These are phyloP conservation scores for Pteropus alecto DNA, from an alignment of 2,113 vertebrate species.

Conservation along the genomic window DNA sequence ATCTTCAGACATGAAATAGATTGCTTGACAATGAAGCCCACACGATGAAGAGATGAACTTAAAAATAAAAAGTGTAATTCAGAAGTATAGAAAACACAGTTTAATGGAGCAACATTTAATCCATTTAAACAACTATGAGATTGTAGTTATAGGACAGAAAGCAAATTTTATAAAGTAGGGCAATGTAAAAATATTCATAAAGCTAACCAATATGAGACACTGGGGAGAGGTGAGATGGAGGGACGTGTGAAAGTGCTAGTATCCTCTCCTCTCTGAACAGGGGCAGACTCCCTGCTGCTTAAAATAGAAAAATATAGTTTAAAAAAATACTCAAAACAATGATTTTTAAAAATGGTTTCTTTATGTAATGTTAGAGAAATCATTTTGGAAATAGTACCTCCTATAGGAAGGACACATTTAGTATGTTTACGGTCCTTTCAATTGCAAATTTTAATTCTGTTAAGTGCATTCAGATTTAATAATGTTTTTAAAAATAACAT, in stretches of 20 bases:
- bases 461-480: background rate
- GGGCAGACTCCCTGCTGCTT: background rate
- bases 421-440: background rate
- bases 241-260: background rate
- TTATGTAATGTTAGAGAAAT: conserved; percentile 31
- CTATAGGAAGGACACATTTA: background rate
- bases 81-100: background rate
- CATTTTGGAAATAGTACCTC: conserved; percentile 10
- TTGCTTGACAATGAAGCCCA: background rate
- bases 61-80: background rate
- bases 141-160: background rate
- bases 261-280: background rate
- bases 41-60: background rate
- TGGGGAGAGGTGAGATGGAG: background rate
- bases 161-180: background rate
- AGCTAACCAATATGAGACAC: background rate
- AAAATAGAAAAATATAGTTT: conserved; percentile 26
- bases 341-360: conserved; percentile 12
- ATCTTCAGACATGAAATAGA: background rate
- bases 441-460: conserved; percentile 17
- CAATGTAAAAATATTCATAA: background rate
- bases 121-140: background rate
- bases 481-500: conserved; percentile 4
- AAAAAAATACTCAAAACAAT: background rate
- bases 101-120: background rate